Evolutionary conservation across 2,888 invertebrate genomes (phyloP).

Genomic region (Allolobophora icterica): DNA sequence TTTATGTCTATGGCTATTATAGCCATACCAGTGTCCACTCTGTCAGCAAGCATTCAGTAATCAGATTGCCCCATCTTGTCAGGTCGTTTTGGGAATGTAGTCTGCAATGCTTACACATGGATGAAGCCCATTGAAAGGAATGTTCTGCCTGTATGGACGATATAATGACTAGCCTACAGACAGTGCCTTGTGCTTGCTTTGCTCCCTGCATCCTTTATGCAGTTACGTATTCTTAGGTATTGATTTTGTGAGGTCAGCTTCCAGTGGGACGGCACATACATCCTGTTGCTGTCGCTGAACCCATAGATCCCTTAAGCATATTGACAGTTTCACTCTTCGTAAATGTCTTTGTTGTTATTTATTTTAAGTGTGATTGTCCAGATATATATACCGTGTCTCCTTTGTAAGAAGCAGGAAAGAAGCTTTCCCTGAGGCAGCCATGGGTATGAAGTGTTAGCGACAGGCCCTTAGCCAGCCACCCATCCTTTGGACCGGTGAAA

Average conservation of each 20-base stretch:
- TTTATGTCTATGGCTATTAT: not conserved
- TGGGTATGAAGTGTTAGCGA: too few relatives aligned
- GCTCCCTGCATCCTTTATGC: not conserved
- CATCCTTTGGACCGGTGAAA: too few relatives aligned
- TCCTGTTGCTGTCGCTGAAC: not conserved
- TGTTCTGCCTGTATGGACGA: not conserved
- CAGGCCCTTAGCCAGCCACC: too few relatives aligned
- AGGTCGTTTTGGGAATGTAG: not conserved
- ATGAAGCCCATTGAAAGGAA: not conserved
- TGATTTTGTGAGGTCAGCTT: slow-evolving; percentile 14
- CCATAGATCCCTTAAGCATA: not conserved
- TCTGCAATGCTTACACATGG: not conserved
- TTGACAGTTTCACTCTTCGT: not conserved
- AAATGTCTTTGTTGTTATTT: too few relatives aligned
- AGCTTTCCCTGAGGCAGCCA: too few relatives aligned
- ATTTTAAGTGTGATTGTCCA: not conserved
- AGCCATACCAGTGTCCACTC: not conserved
- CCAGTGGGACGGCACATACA: not conserved
- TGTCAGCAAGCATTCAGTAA: not conserved
- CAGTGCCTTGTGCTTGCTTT: not conserved
- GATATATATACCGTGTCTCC: too few relatives aligned
- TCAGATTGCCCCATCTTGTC: not conserved
- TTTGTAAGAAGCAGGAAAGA: too few relatives aligned
- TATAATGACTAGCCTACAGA: not conserved
- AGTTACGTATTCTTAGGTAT: not conserved